phyloP scores from a whole-genome alignment of 2,113 vertebrate genomes.

The Vanacampus margaritifer region DNA sequence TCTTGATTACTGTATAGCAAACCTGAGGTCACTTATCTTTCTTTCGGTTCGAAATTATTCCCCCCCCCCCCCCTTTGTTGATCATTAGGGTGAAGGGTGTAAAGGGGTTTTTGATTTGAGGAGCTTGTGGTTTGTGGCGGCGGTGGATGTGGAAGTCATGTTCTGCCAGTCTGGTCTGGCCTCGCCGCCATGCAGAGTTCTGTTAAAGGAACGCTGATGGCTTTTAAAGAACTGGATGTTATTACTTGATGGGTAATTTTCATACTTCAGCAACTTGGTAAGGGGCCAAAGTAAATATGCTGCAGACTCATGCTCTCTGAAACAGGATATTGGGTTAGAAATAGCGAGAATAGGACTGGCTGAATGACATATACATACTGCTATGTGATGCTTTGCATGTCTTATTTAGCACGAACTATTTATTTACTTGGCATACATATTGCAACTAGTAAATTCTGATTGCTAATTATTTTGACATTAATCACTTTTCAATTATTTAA shows the following conservation, averaged over 20 bases:
- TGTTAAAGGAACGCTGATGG: conserved; percentile 61
- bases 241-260: conserved; percentile 75
- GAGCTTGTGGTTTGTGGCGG: conserved; percentile 15
- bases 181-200: conserved; percentile 47
- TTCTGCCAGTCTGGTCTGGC: conserved; percentile 46
- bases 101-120: conserved; percentile 4
- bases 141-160: conserved; percentile 20
- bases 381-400: conserved; percentile 41
- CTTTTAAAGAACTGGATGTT: conserved; percentile 60
- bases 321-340: conserved; percentile 77
- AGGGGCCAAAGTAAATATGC: conserved; percentile 72
- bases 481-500: background rate
- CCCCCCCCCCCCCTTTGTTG: no score
- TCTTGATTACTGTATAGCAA: conserved; percentile 2
- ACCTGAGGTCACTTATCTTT: background rate
- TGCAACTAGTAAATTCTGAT: no score
- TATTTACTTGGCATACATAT: background rate
- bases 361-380: conserved; percentile 60
- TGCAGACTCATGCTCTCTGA: conserved; percentile 63
- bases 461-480: background rate
- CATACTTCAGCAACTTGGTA: conserved; percentile 72
- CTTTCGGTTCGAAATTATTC: no score
- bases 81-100: conserved; percentile 7
- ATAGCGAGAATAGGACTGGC: conserved; percentile 69
- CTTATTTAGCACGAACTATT: conserved; percentile 19